Evolutionary conservation across 1,140 invertebrate species (phyloP).

Genomic region (Drosophila lini): DNA sequence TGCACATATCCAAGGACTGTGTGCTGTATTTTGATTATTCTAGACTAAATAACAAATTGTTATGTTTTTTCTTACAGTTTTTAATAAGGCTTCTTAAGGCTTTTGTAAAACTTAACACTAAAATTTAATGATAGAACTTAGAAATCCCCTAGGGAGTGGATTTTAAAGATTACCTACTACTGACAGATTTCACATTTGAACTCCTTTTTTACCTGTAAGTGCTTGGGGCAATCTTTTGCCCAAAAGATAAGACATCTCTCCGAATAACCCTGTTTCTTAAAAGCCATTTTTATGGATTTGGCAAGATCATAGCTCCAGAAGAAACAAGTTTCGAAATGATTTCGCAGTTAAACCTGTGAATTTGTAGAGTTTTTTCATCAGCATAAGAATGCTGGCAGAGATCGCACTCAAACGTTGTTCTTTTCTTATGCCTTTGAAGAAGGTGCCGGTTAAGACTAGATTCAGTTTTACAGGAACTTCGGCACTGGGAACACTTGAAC

Average conservation of each 20-base stretch:
- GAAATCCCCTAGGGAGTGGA: not conserved
- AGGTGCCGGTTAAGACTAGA: not conserved
- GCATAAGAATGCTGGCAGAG: not conserved
- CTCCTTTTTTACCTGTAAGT: not conserved
- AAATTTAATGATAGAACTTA: not conserved
- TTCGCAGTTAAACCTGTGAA: not conserved
- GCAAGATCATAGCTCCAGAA: not conserved
- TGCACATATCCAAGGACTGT: not conserved
- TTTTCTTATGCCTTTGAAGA: not conserved
- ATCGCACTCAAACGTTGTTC: not conserved
- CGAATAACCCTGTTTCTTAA: no score
- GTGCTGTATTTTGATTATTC: not conserved
- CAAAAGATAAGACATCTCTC: no score
- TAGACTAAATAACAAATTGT: not conserved
- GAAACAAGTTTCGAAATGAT: not conserved
- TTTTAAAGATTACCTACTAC: not conserved
- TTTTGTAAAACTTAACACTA: not conserved
- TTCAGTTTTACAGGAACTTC: not conserved
- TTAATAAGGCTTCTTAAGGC: not conserved
- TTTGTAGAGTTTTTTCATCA: not conserved
- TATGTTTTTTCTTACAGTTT: not conserved
- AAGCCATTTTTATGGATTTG: no score
- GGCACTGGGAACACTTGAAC: not conserved
- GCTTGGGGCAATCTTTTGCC: no score
- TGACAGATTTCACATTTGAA: not conserved